Conservation (phyloP, 2,797 vertebrate species). For the Glossophaga mutica region DNA sequence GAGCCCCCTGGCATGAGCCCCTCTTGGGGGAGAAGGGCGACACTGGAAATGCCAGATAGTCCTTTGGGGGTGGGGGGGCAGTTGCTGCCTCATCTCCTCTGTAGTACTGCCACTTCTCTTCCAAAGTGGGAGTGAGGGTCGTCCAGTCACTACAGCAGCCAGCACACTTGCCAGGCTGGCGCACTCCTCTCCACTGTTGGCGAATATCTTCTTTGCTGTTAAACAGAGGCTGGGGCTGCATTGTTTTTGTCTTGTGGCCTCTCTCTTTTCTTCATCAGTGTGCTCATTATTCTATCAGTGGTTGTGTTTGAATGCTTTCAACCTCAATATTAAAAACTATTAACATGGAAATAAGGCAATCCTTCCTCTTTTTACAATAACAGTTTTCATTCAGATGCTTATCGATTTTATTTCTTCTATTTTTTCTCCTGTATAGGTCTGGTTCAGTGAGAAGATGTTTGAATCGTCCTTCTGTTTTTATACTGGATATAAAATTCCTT, state of each 20-base stretch:
- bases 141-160: background rate
- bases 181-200: background rate
- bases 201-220: background rate
- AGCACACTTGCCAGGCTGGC: background rate
- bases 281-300: constrained; percentile 35
- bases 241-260: background rate
- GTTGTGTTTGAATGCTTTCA: background rate
- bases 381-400: constrained; percentile 17
- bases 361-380: background rate
- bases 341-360: constrained; percentile 49
- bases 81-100: background rate
- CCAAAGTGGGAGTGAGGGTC: background rate
- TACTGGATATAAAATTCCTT: constrained; percentile 86
- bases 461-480: constrained; percentile 87
- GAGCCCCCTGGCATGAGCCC: background rate
- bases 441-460: constrained; percentile 89
- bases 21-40: too few species aligned
- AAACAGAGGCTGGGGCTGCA: background rate
- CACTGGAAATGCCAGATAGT: background rate
- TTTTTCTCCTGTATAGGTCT: constrained; percentile 81
- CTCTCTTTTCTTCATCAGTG: background rate
- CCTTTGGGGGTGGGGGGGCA: rapidly evolving
- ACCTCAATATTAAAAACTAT: constrained; percentile 29
- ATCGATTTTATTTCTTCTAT: constrained; percentile 29
- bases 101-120: background rate